Base-by-base conservation (phyloP, 37 sponge, comb jelly and placozoan species). In the Petrosia ficiformis region DNA sequence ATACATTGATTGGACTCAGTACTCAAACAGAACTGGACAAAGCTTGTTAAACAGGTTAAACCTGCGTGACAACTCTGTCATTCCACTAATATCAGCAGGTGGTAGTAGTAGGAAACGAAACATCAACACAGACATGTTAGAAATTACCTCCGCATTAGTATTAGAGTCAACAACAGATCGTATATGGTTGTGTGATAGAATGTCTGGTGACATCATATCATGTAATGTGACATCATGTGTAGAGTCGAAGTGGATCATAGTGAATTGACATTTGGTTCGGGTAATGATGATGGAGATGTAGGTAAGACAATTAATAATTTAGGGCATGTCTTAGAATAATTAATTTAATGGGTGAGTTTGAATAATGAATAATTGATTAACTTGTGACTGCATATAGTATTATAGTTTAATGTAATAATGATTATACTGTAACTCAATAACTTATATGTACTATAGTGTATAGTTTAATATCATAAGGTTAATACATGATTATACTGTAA, bases 131-230 rank as follows among this genome's bases (percentile, higher is more conserved):
- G 32, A 41, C 36, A 48, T 68, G 4, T 32, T 74, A 14, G 3
- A 34, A 48, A 37, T 74, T 21, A 57, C 75, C 1, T 35, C 58
- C 22, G 84, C 71, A 0, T 19, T 89, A 26, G n/a, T 70, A 11
- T 67, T 73, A 19, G 76, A 83, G 4, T 79, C 80, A 41, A 5
- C 32, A 37, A 87, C 75, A 44, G 76, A 84, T 11, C 35, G 42
- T 0, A 64, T 83, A 32, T 74, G 77, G 75, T 38, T 89, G 28
- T 79, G 60, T 70, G 72, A 74, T 59, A 34, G 33, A 8, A 16
- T 0, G 21, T 78, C 44, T 68, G 84, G 80, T 32, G 43, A 83
- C 69, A 89, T 89, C 28, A 42, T 74, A 37, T 54, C 66, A 10
- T 89, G 89, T 54, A 4, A 34, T 22, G 5, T 37, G 2, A 52